These are phyloP conservation scores for Sylvilagus floridanus DNA, from an alignment of 2,797 vertebrate species.

Conservation along the genomic window DNA sequence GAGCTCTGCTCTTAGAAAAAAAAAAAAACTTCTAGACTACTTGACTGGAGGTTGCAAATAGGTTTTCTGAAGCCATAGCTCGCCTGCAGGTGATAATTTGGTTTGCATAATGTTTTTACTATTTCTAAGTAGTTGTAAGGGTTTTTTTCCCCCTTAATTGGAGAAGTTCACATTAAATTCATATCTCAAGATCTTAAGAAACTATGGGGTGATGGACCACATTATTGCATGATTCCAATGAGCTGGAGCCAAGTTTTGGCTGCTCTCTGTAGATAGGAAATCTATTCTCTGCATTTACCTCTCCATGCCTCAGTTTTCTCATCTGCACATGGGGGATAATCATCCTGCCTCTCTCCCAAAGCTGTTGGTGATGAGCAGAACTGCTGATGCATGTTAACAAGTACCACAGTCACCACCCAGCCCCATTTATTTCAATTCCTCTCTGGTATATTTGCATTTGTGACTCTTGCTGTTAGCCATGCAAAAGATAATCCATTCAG, in stretches of 20 bases:
- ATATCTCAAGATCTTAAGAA: slow-evolving; percentile 28
- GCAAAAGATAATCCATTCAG: background rate
- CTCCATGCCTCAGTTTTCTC: background rate
- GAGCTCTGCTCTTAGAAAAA: background rate
- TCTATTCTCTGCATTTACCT: background rate
- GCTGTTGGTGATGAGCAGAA: background rate
- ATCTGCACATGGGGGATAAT: background rate
- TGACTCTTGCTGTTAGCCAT: background rate
- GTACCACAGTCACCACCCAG: background rate
- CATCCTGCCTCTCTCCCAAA: background rate
- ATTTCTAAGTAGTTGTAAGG: background rate
- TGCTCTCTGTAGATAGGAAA: background rate
- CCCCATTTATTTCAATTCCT: background rate
- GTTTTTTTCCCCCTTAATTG: background rate
- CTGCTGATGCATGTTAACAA: background rate
- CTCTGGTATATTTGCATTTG: background rate
- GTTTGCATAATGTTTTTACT: background rate
- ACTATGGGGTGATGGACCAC: background rate
- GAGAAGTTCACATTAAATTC: background rate
- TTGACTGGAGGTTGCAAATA: background rate
- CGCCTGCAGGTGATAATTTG: background rate
- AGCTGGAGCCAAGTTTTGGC: background rate
- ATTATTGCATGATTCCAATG: background rate
- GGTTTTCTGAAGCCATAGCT: background rate
- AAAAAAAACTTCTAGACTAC: background rate